Percentiles rank a stretch among this genome's conserved stretches.
Evolutionary conservation across 2,113 vertebrate genomes (phyloP).

Genomic region (Crotalus horridus): DNA sequence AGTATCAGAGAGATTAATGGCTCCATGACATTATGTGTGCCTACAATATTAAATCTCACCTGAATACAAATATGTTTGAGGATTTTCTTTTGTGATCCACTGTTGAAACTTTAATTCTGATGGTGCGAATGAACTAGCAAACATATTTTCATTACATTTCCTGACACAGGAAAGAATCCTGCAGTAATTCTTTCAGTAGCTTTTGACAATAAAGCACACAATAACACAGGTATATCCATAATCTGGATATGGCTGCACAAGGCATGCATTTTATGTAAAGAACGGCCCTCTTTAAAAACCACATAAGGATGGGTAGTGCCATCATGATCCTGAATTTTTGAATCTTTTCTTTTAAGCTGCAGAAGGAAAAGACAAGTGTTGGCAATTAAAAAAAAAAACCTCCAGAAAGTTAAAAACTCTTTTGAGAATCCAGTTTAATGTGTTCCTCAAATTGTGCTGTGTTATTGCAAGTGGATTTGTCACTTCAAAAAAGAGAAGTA

Average conservation of each 20-base stretch:
- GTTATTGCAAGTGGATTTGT: not conserved
- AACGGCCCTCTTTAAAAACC: not conserved
- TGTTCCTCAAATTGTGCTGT: not conserved
- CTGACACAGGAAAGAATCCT: not conserved
- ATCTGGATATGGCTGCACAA: not conserved
- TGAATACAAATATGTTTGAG: not conserved
- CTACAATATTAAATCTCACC: not conserved
- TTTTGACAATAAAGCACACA: accelerated
- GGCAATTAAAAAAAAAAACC: not conserved
- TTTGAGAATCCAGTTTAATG: not conserved
- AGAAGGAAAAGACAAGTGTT: not conserved
- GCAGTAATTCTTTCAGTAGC: not conserved
- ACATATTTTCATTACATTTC: not conserved
- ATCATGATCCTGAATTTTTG: accelerated
- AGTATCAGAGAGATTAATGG: not conserved
- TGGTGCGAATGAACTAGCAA: not conserved
- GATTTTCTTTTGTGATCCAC: not conserved
- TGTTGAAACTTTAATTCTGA: conserved; percentile 11
- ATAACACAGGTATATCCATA: not conserved
- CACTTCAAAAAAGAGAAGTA: not conserved
- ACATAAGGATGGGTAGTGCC: not conserved
- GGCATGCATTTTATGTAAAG: not conserved
- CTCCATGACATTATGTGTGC: not conserved
- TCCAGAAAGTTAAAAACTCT: not conserved
- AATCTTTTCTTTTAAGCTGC: not conserved